Evolutionary conservation across 2,797 vertebrate species (phyloP).

Genomic region (Melanotaenia parkinsoni): DNA sequence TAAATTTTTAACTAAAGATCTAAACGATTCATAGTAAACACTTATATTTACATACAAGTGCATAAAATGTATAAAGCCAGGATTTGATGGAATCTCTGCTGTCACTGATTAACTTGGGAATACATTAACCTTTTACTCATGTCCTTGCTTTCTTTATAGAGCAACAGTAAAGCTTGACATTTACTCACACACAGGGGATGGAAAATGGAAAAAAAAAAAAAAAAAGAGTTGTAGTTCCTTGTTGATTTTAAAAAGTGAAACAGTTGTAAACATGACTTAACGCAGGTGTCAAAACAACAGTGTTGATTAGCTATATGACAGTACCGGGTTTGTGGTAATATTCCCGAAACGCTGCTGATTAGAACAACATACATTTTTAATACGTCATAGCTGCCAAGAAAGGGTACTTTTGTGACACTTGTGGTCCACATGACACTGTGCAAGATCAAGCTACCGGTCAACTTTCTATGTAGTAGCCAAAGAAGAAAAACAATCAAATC

Average conservation of each 20-base stretch:
- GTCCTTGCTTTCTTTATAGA: conserved; percentile 49
- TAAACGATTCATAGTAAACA: background rate
- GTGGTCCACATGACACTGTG: no score
- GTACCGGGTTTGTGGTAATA: conserved; percentile 45
- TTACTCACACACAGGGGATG: conserved; percentile 55
- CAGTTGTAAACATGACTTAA: conserved; percentile 24
- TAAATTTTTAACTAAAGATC: conserved; percentile 17
- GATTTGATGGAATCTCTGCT: conserved; percentile 37
- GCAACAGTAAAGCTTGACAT: conserved; percentile 68
- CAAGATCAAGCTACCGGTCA: no score
- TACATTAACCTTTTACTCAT: conserved; percentile 77
- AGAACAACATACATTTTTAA: background rate
- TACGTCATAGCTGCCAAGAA: background rate
- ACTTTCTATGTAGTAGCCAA: no score
- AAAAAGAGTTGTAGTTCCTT: conserved; percentile 28
- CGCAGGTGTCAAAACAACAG: conserved; percentile 43
- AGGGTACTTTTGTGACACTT: background rate
- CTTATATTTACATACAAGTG: conserved; percentile 22
- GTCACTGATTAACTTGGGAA: conserved; percentile 61
- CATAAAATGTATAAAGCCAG: conserved; percentile 16
- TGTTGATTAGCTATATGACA: conserved; percentile 30
- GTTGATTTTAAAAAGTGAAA: conserved; percentile 39
- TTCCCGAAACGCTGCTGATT: conserved; percentile 27
- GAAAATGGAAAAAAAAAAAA: conserved; percentile 21
- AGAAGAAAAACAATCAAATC: no score